phyloP scores from a whole-genome alignment of 2,797 vertebrate species.

The Tragopan temminckii region DNA sequence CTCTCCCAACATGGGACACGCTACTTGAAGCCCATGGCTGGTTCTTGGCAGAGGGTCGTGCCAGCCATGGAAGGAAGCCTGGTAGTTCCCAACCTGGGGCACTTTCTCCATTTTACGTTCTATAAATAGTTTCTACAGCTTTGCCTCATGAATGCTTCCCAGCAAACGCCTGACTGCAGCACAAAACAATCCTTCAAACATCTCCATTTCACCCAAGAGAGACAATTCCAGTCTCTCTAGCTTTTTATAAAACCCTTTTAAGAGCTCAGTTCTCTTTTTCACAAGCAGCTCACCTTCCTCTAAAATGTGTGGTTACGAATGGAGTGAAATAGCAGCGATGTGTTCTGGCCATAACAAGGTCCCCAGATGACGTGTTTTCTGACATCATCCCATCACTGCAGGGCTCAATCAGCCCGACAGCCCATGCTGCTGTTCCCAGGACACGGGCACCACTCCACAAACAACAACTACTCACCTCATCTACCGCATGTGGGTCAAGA shows the following conservation, averaged over 20 bases:
- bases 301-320: not conserved
- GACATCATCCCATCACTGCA: not conserved
- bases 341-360: not conserved
- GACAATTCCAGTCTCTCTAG: not conserved
- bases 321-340: not conserved
- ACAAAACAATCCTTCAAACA: not conserved
- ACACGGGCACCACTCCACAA: not conserved
- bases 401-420: not conserved
- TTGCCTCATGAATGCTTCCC: not conserved
- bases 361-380: not conserved
- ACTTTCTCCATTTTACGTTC: not conserved
- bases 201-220: not conserved
- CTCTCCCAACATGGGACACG: not conserved
- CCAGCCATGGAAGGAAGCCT: not conserved
- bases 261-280: not conserved
- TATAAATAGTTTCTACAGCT: not conserved
- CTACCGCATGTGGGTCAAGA: not conserved
- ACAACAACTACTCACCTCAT: not conserved
- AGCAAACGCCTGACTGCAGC: not conserved
- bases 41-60: not conserved
- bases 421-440: not conserved
- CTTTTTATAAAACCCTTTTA: not conserved
- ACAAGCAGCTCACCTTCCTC: not conserved
- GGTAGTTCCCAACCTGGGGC: not conserved
- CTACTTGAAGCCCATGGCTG: not conserved